Percentiles rank a stretch among this genome's conserved stretches.
phyloP scores from a whole-genome alignment of 2,113 vertebrate genomes.

The Ranitomeya imitator region DNA sequence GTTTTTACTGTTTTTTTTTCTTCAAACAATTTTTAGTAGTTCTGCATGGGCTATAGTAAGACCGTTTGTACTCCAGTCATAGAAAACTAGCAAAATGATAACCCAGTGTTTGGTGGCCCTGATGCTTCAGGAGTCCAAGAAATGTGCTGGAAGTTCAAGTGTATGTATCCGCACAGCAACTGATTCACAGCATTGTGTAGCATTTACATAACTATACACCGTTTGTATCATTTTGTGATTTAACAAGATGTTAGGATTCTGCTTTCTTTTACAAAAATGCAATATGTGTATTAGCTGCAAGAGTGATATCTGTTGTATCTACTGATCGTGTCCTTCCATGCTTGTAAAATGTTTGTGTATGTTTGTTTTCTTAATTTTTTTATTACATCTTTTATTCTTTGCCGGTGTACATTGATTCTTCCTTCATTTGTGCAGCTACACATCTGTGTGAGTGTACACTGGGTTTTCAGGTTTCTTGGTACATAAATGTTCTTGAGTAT shows the following conservation, averaged over 20 bases:
- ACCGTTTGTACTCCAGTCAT: background rate
- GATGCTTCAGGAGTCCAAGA: conserved; percentile 6
- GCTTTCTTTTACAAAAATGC: conserved; percentile 2
- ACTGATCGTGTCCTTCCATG: conserved; percentile 14
- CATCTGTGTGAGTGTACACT: conserved; percentile 2
- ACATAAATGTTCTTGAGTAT: background rate
- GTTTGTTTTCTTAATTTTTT: background rate
- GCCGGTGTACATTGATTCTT: background rate
- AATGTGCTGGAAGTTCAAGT: conserved; percentile 4
- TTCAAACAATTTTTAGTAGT: background rate
- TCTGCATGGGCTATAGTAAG: background rate
- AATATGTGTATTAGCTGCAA: conserved; percentile 9
- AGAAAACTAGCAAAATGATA: background rate
- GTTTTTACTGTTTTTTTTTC: background rate
- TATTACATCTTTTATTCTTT: conserved; percentile 5
- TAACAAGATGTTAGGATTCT: conserved; percentile 23
- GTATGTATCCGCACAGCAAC: conserved; percentile 17
- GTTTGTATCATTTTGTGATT: conserved; percentile 23
- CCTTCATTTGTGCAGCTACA: conserved; percentile 13
- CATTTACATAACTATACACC: conserved; percentile 11
- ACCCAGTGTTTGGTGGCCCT: conserved; percentile 2
- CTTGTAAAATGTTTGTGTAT: conserved; percentile 15
- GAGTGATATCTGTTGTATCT: conserved; percentile 19
- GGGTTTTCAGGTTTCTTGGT: conserved; percentile 22
- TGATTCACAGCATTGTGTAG: conserved; percentile 24